Percentiles rank a stretch among this genome's conserved stretches.
phyloP scores from a whole-genome alignment of 2,888 invertebrate species.

The Tubiluchus corallicola region DNA sequence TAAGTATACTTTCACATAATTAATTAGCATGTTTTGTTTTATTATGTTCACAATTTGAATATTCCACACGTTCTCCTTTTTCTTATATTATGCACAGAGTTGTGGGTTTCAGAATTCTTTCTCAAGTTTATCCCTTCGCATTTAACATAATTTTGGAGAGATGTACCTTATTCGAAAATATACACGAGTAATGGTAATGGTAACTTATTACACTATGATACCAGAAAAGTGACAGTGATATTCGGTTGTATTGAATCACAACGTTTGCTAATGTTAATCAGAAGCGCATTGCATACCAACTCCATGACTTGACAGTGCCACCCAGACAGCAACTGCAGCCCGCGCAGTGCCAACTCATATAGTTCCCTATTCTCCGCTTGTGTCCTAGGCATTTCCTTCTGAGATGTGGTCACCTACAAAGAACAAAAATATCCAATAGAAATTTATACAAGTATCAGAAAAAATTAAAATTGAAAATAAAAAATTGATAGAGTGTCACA shows the following conservation, averaged over 20 bases:
- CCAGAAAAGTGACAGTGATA: no score
- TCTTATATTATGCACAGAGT: no score
- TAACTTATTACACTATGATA: slow-evolving; percentile 1
- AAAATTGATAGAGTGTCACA: slow-evolving; percentile 15
- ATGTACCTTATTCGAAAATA: background rate
- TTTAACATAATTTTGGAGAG: slow-evolving; percentile 4
- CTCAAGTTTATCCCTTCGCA: background rate
- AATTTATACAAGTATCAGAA: slow-evolving; percentile 16
- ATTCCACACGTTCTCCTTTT: no score
- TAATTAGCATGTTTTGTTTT: no score
- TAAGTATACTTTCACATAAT: slow-evolving; percentile 4
- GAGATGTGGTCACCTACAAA: slow-evolving; percentile 61
- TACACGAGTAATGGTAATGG: background rate
- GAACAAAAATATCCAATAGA: no score
- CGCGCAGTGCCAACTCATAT: slow-evolving; percentile 70
- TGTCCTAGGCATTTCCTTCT: slow-evolving; percentile 67
- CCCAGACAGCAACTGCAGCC: slow-evolving; percentile 75
- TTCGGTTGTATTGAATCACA: no score
- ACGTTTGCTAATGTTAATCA: no score
- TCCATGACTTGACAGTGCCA: slow-evolving; percentile 96
- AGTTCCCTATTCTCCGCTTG: slow-evolving; percentile 80
- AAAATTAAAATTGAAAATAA: slow-evolving; percentile 5
- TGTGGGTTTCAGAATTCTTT: no score
- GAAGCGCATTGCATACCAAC: slow-evolving; percentile 36
- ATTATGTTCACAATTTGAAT: no score